Conservation (phyloP, 2,797 vertebrate genomes). For the Petrocephalus sullivani region DNA sequence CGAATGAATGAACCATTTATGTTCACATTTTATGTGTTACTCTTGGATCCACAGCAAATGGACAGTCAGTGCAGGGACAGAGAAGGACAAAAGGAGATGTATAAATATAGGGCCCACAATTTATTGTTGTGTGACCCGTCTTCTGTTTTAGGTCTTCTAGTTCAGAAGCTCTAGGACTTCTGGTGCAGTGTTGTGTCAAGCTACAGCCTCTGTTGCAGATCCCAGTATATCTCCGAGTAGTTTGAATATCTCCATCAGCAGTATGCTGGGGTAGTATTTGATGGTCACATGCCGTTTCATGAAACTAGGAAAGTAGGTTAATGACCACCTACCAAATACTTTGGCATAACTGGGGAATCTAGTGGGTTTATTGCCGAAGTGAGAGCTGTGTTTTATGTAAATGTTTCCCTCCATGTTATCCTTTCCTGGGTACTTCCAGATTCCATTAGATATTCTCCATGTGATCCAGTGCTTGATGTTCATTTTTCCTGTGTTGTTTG, state of each 20-base stretch:
- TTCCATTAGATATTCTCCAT: neutral
- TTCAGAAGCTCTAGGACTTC: neutral
- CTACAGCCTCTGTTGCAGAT: neutral
- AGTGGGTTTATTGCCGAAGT: neutral
- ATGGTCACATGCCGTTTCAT: neutral
- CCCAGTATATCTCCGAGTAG: neutral
- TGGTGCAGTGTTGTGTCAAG: neutral
- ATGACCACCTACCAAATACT: neutral
- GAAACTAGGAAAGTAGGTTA: neutral
- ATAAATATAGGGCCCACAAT: neutral
- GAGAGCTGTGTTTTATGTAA: neutral
- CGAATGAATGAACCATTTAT: neutral
- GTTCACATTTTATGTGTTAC: neutral
- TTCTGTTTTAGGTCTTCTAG: neutral
- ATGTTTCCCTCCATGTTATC: neutral
- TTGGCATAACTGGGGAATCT: neutral
- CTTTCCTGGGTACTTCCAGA: neutral
- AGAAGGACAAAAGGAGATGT: neutral
- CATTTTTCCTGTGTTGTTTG: neutral
- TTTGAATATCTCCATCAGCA: neutral
- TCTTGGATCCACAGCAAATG: neutral
- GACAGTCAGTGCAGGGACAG: neutral
- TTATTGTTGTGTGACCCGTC: neutral
- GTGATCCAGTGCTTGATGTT: neutral
- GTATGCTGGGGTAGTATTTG: neutral